These are phyloP conservation scores for Trichechus manatus DNA, from an alignment of 2,113 vertebrate genomes.

Conservation along the genomic window DNA sequence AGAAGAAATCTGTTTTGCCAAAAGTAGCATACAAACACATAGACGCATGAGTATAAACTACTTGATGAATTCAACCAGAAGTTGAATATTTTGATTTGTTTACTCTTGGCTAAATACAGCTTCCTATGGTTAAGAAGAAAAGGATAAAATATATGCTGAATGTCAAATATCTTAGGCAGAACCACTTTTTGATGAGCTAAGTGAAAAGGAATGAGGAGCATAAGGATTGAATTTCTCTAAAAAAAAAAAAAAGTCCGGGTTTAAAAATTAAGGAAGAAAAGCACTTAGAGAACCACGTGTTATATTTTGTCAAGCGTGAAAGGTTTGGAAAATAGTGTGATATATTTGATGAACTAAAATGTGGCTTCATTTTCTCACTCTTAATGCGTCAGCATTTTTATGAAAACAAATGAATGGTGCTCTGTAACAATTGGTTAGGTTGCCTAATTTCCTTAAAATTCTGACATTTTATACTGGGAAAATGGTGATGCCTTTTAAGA, in stretches of 20 bases:
- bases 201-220: slow-evolving; percentile 65
- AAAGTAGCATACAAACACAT: background rate
- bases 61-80: slow-evolving; percentile 20
- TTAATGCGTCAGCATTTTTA: background rate
- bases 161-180: slow-evolving; percentile 58
- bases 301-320: background rate
- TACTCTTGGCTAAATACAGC: slow-evolving; percentile 19
- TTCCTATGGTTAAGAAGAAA: slow-evolving; percentile 52
- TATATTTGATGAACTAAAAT: slow-evolving; percentile 19
- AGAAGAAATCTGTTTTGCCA: slow-evolving; percentile 40
- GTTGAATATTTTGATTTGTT: slow-evolving; percentile 63
- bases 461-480: background rate
- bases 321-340: slow-evolving; percentile 30
- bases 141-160: slow-evolving; percentile 35
- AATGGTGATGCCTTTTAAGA: background rate
- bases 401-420: background rate
- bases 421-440: background rate
- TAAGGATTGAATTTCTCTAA: slow-evolving; percentile 68
- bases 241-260: background rate
- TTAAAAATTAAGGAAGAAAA: slow-evolving; percentile 63
- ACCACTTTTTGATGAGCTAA: slow-evolving; percentile 62
- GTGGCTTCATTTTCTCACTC: background rate
- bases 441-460: slow-evolving; percentile 18
- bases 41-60: background rate
- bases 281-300: background rate